Evolutionary conservation across 2,113 vertebrate genomes (phyloP), one percentile per base, ranked within the genome.

Genomic region (Romanogobio albipinnatus): DNA sequence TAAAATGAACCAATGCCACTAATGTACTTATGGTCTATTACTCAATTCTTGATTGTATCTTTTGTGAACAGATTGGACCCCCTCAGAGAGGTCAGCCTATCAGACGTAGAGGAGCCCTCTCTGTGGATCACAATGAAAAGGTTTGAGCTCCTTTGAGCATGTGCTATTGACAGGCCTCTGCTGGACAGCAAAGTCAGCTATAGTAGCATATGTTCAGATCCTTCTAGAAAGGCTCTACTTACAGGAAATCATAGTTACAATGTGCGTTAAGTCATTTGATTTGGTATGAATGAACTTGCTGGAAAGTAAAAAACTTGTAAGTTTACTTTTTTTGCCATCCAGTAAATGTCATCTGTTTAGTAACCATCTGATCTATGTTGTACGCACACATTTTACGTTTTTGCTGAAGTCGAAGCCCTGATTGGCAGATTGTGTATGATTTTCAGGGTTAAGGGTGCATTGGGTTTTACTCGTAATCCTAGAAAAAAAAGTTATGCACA

Each of bases 61-160:
- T 68, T 81, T 68, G 79, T 66, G 79, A 81, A 66, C 61, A 51
- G 79, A 81, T 66, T 66, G 61, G 79, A 66, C 47, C 62, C 78
- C 79, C 62, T 49, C n/a, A 14, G 79, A 81, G 79, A 62, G 43
- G 56, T 75, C 13, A 59, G 76, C 22, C 58, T 62, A 43, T 68
- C 79, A 81, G 79, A 68, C 79, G 45, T 62, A 81, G 26, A 81
- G 79, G 79, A 81, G 79, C 79, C 79, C 61, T 66, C 61, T 68
- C 79, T 0, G 19, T 51, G 45, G 61, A 53, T 81, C 61, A 22
- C 26, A 81, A 53, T 68, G 62, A 81, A 81, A 53, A n/a, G 79
- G 15, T 68, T 13, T 29, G 43, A 68, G 43, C 19, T 66, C 59
- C 62, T 53, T 17, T 53, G 79, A 68, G 61, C 62, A 15, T 15